Evolutionary conservation across 2,797 vertebrate genomes (phyloP).

Genomic region (Austrolebias charrua): DNA sequence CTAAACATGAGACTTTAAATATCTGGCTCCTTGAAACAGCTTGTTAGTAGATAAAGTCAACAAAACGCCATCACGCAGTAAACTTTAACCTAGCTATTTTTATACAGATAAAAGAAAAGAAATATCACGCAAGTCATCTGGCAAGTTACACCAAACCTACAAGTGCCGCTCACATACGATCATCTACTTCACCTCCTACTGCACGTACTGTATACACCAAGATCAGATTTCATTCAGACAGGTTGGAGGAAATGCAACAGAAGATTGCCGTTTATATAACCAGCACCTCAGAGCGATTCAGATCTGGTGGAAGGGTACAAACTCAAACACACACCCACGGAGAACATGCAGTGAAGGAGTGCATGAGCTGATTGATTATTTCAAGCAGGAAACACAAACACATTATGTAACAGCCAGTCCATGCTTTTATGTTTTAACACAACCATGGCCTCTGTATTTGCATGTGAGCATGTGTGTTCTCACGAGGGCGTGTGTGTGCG

Average conservation of each 20-base stretch:
- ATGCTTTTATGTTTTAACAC: conserved; percentile 12
- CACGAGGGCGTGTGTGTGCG: background rate
- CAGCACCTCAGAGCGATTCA: conserved; percentile 2
- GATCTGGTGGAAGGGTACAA: conserved; percentile 1
- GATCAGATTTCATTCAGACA: conserved; percentile 22
- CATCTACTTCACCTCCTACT: too few species aligned
- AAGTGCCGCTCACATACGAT: too few species aligned
- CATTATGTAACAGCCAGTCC: conserved; percentile 14
- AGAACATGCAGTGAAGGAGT: conserved; percentile 15
- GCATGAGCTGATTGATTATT: conserved; percentile 23
- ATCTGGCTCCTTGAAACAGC: background rate
- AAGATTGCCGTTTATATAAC: background rate
- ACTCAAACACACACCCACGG: conserved; percentile 8
- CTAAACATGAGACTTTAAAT: background rate
- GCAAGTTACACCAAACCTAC: background rate
- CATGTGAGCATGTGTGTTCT: background rate
- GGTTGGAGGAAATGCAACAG: conserved; percentile 14
- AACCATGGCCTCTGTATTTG: conserved; percentile 2
- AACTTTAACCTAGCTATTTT: too few species aligned
- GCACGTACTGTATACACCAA: background rate
- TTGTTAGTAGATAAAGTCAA: too few species aligned
- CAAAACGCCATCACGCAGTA: too few species aligned
- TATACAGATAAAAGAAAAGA: too few species aligned
- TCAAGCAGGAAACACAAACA: conserved; percentile 32
- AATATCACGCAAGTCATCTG: too few species aligned